Percentiles rank a stretch among this genome's conserved stretches.
These are phyloP conservation scores for Aix galericulata DNA, from an alignment of 2,113 vertebrate genomes.

Conservation along the genomic window DNA sequence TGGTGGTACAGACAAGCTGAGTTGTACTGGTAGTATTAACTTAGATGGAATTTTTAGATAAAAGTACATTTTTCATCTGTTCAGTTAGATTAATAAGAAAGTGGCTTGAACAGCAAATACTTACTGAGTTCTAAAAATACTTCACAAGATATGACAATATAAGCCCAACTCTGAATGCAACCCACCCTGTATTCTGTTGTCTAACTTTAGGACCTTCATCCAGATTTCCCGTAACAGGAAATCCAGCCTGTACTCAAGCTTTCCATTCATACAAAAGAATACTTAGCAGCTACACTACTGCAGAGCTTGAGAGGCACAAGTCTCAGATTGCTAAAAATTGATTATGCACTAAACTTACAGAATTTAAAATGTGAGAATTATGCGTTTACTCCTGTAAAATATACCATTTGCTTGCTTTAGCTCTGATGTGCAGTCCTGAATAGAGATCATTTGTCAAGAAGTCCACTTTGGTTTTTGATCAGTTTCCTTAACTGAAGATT, in stretches of 20 bases:
- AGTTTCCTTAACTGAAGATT: not conserved
- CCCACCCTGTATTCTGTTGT: not conserved
- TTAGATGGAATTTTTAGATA: not conserved
- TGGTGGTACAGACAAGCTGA: not conserved
- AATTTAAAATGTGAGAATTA: not conserved
- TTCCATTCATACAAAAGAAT: not conserved
- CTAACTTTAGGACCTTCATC: not conserved
- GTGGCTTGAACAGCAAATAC: not conserved
- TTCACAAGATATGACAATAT: not conserved
- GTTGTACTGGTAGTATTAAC: not conserved
- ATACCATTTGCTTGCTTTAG: not conserved
- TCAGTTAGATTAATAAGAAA: not conserved
- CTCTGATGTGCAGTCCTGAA: not conserved
- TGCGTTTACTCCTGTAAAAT: not conserved
- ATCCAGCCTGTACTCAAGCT: slow-evolving; percentile 1
- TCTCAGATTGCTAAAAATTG: not conserved
- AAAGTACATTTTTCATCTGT: not conserved
- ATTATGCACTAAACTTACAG: not conserved
- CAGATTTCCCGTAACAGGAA: slow-evolving; percentile 32
- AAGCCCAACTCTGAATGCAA: not conserved
- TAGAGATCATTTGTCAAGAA: not conserved
- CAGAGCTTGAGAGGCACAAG: not conserved
- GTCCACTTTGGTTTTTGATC: not conserved
- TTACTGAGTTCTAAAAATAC: not conserved
- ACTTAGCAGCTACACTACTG: not conserved